phyloP scores from a whole-genome alignment of 1,140 invertebrate genomes.

The Euglossa dilemma region DNA sequence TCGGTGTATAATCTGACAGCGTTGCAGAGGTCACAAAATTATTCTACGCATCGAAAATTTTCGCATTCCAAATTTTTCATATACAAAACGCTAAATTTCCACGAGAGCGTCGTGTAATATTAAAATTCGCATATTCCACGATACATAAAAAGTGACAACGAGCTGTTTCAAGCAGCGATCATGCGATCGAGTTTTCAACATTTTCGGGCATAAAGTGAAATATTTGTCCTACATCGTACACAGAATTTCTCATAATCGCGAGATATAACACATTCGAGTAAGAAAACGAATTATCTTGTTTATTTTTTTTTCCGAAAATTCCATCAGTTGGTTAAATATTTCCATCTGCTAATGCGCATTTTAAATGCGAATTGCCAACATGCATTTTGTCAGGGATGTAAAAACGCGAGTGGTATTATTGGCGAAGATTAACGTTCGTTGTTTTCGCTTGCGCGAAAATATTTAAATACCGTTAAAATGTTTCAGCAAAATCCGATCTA shows the following conservation, averaged over 20 bases:
- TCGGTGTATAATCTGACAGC: background rate
- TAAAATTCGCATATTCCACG: background rate
- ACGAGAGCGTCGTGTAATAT: background rate
- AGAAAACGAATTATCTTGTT: background rate
- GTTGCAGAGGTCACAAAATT: background rate
- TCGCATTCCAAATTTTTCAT: background rate
- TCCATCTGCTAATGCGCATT: background rate
- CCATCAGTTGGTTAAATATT: background rate
- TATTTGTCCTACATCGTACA: background rate
- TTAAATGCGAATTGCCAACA: background rate
- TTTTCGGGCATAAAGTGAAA: background rate
- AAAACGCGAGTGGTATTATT: background rate
- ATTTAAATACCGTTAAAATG: background rate
- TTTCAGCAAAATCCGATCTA: background rate
- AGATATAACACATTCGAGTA: background rate
- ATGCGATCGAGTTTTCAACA: constrained; percentile 20
- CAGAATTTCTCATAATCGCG: background rate
- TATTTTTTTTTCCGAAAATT: background rate
- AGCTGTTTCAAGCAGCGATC: too few species aligned
- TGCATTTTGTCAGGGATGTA: background rate
- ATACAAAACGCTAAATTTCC: background rate
- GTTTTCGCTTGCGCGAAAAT: background rate
- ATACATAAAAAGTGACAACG: background rate
- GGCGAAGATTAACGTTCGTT: background rate
- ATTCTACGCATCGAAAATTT: background rate